Conservation (phyloP, 37 sponge, comb jelly and placozoan species). For the Oscarella lobularis region DNA sequence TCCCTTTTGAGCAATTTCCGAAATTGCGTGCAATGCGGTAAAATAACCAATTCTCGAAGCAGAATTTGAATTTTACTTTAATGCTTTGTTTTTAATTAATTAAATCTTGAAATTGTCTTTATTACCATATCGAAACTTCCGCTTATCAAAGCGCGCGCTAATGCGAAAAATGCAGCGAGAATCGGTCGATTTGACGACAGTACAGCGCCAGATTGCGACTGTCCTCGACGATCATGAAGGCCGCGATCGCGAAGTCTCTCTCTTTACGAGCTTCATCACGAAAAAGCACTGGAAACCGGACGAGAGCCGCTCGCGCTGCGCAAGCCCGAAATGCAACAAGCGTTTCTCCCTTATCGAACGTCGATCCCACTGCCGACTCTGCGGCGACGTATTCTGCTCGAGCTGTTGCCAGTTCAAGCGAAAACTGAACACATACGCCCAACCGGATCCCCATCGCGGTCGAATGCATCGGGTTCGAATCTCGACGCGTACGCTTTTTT, state of each 20-base stretch:
- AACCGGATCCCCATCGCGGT: neutral
- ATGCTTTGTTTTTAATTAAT: too few relatives aligned
- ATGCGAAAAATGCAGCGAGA: too few relatives aligned
- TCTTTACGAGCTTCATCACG: neutral
- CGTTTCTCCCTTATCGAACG: neutral
- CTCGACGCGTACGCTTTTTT: neutral
- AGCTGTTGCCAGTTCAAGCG: neutral
- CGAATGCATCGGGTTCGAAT: neutral
- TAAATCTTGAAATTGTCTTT: too few relatives aligned
- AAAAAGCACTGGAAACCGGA: slow-evolving; percentile 4
- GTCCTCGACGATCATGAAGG: slow-evolving; percentile 3
- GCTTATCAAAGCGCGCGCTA: too few relatives aligned
- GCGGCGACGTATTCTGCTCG: slow-evolving; percentile 1
- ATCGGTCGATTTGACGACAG: too few relatives aligned
- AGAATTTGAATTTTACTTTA: too few relatives aligned
- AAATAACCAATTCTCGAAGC: too few relatives aligned
- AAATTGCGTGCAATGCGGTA: too few relatives aligned
- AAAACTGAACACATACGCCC: neutral
- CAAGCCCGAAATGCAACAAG: neutral
- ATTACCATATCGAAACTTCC: too few relatives aligned
- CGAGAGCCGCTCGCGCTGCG: neutral
- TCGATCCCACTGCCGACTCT: neutral
- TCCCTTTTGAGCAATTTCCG: too few relatives aligned
- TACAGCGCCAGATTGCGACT: too few relatives aligned
- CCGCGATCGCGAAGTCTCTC: neutral